phyloP scores from a whole-genome alignment of 2,113 vertebrate species.

The Apteryx mantelli region DNA sequence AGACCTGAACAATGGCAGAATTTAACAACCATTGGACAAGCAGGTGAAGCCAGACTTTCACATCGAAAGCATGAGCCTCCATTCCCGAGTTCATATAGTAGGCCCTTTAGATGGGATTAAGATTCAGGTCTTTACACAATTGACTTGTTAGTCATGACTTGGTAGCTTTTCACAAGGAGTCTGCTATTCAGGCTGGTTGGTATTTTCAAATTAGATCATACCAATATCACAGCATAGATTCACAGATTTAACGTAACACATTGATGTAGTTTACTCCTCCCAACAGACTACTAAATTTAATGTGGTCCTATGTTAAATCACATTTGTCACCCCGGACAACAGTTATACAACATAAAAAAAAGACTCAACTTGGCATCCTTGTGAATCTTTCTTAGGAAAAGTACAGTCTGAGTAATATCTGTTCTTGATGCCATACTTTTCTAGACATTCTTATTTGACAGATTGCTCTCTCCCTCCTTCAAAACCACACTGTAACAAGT shows the following conservation, averaged over 20 bases:
- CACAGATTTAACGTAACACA: background rate
- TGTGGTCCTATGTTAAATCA: background rate
- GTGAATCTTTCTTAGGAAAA: background rate
- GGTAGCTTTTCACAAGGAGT: background rate
- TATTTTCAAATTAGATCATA: background rate
- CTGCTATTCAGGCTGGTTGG: background rate
- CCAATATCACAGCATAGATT: background rate
- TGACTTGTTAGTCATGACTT: background rate
- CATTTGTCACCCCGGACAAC: background rate
- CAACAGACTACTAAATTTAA: background rate
- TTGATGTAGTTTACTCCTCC: background rate
- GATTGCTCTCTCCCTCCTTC: background rate
- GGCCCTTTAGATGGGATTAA: background rate
- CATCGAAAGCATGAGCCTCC: background rate
- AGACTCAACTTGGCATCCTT: background rate
- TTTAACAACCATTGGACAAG: background rate
- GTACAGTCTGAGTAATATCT: background rate
- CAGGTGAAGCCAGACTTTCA: background rate
- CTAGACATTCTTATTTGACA: background rate
- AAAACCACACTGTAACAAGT: background rate
- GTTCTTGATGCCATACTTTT: background rate
- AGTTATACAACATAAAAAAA: background rate
- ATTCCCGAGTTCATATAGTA: background rate
- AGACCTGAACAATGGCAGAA: background rate
- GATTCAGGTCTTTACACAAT: background rate